Evolutionary conservation across 2,113 vertebrate species (phyloP).

Genomic region (Phoxinus phoxinus): DNA sequence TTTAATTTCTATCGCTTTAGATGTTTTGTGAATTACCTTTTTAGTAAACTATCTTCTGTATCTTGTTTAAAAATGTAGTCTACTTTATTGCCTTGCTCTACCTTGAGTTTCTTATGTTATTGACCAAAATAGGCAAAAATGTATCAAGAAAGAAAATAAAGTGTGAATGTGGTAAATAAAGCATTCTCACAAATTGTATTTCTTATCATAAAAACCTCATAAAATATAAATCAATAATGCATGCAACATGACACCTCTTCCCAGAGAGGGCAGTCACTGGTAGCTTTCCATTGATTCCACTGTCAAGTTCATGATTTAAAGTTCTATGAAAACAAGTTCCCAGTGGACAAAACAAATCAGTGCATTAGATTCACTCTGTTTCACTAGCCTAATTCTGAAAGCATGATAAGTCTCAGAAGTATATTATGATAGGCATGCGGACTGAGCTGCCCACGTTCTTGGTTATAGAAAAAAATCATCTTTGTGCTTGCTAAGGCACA

Average conservation of each 20-base stretch:
- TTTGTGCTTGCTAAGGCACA: slow-evolving; percentile 12
- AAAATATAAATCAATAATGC: background rate
- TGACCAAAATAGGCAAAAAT: too few species aligned
- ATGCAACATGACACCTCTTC: background rate
- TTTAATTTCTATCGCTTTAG: too few species aligned
- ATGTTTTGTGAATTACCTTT: too few species aligned
- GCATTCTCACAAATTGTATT: background rate
- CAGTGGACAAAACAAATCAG: background rate
- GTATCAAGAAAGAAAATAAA: too few species aligned
- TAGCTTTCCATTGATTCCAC: background rate
- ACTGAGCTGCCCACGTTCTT: background rate
- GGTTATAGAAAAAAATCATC: background rate
- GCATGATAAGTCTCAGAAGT: background rate
- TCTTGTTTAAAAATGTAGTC: too few species aligned
- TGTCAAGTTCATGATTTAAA: background rate
- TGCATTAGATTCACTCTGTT: background rate
- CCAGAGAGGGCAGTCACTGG: slow-evolving; percentile 9
- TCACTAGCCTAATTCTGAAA: background rate
- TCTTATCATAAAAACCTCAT: background rate
- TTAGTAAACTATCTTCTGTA: too few species aligned
- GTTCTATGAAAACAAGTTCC: background rate
- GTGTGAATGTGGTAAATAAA: background rate
- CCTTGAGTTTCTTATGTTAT: background rate
- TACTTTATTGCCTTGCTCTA: too few species aligned
- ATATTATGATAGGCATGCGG: background rate